Evolutionary conservation across 2,888 invertebrate species (phyloP).

Genomic region (Trilocha varians): DNA sequence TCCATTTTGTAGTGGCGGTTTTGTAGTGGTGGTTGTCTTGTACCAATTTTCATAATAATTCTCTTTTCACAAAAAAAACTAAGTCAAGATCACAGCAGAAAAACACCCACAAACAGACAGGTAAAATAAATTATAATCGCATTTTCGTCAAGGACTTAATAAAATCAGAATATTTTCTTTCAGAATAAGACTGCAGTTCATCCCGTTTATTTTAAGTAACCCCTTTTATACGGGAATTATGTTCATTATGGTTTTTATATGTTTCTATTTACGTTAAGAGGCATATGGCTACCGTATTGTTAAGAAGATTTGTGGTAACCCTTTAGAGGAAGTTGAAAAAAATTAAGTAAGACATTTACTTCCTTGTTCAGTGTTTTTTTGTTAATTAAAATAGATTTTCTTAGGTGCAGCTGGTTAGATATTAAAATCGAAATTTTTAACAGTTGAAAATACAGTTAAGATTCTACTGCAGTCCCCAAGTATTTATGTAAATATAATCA

Average conservation of each 20-base stretch:
- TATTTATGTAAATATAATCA: too few species aligned
- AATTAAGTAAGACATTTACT: conserved; percentile 20
- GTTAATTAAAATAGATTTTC: conserved; percentile 2
- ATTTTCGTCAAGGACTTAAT: too few species aligned
- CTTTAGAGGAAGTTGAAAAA: conserved; percentile 34
- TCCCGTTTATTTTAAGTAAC: conserved; percentile 59
- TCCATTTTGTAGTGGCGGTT: too few species aligned
- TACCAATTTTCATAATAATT: too few species aligned
- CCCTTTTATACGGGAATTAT: conserved; percentile 69
- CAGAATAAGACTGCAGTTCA: conserved; percentile 33
- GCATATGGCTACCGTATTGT: conserved; percentile 42
- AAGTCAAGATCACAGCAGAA: too few species aligned
- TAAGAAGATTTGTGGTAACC: conserved; percentile 27
- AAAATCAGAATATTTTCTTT: not conserved
- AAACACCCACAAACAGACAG: too few species aligned
- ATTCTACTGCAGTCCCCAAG: too few species aligned
- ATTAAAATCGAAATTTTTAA: too few species aligned
- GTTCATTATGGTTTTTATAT: conserved; percentile 67
- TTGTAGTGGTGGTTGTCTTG: too few species aligned
- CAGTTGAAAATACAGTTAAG: too few species aligned
- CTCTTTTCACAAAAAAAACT: too few species aligned
- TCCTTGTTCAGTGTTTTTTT: conserved; percentile 16
- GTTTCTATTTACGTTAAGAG: conserved; percentile 49
- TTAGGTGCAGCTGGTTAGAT: not conserved
- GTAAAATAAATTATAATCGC: too few species aligned